Conservation (phyloP, 30 jellyfish, hydroid and myxozoan genomes). For the Chrysaora quinquecirrha region DNA sequence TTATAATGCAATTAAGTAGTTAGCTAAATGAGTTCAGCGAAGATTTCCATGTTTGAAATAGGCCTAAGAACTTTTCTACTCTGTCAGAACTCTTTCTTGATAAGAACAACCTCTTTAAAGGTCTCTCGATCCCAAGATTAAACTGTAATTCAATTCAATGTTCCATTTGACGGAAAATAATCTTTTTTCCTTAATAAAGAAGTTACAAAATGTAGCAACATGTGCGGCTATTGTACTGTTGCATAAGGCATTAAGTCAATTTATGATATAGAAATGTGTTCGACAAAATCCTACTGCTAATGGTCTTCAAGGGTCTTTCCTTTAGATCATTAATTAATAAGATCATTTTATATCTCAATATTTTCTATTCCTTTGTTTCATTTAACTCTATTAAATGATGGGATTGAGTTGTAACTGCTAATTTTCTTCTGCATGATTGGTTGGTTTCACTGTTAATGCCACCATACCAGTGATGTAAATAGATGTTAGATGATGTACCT, state of each 20-base stretch:
- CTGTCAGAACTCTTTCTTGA: too few relatives aligned
- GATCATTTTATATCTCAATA: not conserved
- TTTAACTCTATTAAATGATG: not conserved
- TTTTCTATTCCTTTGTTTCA: not conserved
- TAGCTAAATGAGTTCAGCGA: too few relatives aligned
- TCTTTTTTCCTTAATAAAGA: not conserved
- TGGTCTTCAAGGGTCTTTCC: not conserved
- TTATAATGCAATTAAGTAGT: too few relatives aligned
- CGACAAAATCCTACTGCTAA: not conserved
- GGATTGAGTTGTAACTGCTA: too few relatives aligned
- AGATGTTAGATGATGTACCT: too few relatives aligned
- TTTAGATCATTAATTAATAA: not conserved
- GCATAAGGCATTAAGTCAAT: not conserved
- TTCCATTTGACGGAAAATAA: not conserved
- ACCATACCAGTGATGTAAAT: too few relatives aligned
- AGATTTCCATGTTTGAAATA: too few relatives aligned
- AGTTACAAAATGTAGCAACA: not conserved
- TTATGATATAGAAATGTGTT: not conserved
- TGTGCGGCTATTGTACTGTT: not conserved
- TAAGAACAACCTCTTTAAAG: too few relatives aligned
- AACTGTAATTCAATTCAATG: not conserved
- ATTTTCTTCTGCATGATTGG: too few relatives aligned
- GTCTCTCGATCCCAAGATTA: not conserved
- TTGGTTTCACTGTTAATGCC: too few relatives aligned
- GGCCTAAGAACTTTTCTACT: too few relatives aligned